Percentiles rank a stretch among this genome's conserved stretches.
Evolutionary conservation across 2,113 vertebrate genomes (phyloP).

Genomic region (Pelecanus crispus): DNA sequence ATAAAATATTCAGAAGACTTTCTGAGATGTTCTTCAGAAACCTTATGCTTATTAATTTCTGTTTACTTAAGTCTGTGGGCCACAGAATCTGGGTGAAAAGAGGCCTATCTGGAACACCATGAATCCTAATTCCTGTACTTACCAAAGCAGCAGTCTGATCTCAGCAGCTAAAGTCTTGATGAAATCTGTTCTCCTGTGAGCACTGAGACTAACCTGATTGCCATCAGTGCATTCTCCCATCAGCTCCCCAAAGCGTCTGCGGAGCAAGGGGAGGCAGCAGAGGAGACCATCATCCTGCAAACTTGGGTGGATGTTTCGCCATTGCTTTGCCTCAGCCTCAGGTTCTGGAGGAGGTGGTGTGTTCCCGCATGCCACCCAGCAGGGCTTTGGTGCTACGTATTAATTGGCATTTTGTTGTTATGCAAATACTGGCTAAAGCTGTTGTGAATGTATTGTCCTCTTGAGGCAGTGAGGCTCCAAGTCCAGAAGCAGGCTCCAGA

Average conservation of each 20-base stretch:
- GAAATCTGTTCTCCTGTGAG: not conserved
- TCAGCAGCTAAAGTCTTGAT: not conserved
- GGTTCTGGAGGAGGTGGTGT: not conserved
- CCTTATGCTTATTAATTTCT: not conserved
- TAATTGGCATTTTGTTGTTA: not conserved
- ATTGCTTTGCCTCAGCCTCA: not conserved
- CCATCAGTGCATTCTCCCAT: not conserved
- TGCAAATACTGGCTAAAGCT: not conserved
- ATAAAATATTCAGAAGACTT: slow-evolving; percentile 49
- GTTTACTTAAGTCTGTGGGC: not conserved
- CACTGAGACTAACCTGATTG: not conserved
- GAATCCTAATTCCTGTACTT: not conserved
- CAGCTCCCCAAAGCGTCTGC: not conserved
- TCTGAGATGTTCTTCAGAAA: not conserved
- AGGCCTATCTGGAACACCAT: not conserved
- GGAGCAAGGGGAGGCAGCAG: not conserved
- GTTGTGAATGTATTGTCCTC: not conserved
- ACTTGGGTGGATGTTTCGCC: not conserved
- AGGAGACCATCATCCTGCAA: not conserved
- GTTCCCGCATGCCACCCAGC: not conserved
- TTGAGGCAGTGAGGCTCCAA: not conserved
- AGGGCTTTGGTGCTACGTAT: not conserved
- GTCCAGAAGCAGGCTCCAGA: not conserved
- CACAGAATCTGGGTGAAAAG: not conserved
- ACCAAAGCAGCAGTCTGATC: not conserved